Conservation (phyloP, 2,888 invertebrate genomes). For the Pycnomerus fuliginosus region DNA sequence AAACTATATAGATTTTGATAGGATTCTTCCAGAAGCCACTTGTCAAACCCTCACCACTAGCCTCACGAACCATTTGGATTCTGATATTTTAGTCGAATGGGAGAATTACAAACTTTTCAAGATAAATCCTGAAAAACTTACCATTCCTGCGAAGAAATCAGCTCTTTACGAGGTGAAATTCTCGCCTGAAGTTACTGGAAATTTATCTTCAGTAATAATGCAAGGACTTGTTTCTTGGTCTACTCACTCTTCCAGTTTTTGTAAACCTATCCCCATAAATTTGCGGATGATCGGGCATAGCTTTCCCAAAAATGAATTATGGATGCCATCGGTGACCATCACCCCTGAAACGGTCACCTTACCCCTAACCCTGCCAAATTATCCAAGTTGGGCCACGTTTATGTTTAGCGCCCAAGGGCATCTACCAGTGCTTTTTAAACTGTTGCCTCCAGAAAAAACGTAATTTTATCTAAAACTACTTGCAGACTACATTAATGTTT, state of each 20-base stretch:
- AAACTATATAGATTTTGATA: conserved; percentile 17
- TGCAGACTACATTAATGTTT: neutral
- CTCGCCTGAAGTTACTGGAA: conserved; percentile 37
- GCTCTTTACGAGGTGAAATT: conserved; percentile 47
- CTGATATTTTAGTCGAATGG: conserved; percentile 13
- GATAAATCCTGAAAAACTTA: conserved; percentile 39
- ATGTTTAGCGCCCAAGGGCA: conserved; percentile 47
- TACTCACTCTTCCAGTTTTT: too few species aligned
- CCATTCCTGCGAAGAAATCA: conserved; percentile 38
- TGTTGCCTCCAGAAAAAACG: conserved; percentile 50
- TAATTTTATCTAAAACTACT: conserved; percentile 23
- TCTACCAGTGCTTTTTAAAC: conserved; percentile 51
- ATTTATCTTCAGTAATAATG: conserved; percentile 41
- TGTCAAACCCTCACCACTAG: conserved; percentile 12
- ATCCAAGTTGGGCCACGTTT: conserved; percentile 42
- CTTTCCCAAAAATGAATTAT: conserved; percentile 37
- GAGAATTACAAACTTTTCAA: conserved; percentile 35
- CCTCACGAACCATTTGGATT: conserved; percentile 16
- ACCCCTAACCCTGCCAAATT: conserved; percentile 37
- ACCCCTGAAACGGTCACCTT: conserved; percentile 36
- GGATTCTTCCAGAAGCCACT: neutral
- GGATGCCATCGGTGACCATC: conserved; percentile 39
- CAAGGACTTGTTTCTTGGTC: conserved; percentile 42
- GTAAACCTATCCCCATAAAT: conserved; percentile 36
- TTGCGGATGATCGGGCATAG: conserved; percentile 40